Evolutionary conservation across 2,888 invertebrate genomes (phyloP), one percentile per base, ranked within the genome.

Genomic region (Ormyrus thymus): DNA sequence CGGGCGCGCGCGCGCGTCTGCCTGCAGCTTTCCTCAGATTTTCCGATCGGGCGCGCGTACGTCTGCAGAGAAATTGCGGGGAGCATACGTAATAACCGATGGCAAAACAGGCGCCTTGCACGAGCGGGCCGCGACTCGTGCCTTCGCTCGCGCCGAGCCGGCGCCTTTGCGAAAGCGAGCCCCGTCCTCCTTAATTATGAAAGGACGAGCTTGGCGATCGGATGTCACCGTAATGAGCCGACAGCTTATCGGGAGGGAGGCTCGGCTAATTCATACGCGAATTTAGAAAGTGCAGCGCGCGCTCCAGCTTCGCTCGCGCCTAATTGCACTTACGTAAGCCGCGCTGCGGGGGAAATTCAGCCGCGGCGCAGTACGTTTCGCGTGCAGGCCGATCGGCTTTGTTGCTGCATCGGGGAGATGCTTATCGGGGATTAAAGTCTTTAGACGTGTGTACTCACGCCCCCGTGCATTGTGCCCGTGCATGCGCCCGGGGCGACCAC

Each of bases 261-360:
- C 72, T 71, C 66, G 81, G 81, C 85, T 85, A 86, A 88, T 87
- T 87, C 86, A 83, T 86, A 86, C 85, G 85, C 84, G 86, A 86
- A 87, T 87, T 87, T 87, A 87, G 87, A 88, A 87, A 87, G 87
- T 86, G 80, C 29, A 29, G 29, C 29, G 29, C 29, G 29, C 79
- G 74, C 76, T 43, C n/a, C 45, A 51, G 72, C 80, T 65, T 78
- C 80, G 81, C 76, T 76, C 80, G 81, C 64, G 64, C 83, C 83
- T 85, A 85, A 86, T 85, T 86, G 85, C 84, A 55, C 81, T 84
- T 84, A 82, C 83, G 83, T 82, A 84, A 83, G 78, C 79, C 55
- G 78, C 55, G 43, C 11, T n/a, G 5, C 7, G 9, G 45, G 29
- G 29, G 3, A 29, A 29, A 29, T 29, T 29, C n/a, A 29, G 15